Conservation (phyloP, 2,113 vertebrate genomes). For the Seriola aureovittata region DNA sequence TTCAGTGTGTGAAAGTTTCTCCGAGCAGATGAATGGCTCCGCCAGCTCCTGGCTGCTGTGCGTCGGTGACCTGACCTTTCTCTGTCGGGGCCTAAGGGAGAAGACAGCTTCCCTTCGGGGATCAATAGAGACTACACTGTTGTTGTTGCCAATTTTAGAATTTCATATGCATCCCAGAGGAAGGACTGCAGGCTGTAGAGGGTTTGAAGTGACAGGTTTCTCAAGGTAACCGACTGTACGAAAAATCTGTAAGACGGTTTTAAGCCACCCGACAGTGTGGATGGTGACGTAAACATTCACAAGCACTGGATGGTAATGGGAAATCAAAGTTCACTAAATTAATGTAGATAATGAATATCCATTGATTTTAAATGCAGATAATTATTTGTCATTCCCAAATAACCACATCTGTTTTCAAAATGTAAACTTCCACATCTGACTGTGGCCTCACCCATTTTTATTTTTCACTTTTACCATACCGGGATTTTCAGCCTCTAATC, state of each 20-base stretch:
- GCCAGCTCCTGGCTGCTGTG: background rate
- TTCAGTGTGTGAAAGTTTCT: background rate
- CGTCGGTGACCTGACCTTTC: slow-evolving; percentile 19
- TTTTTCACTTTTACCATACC: background rate
- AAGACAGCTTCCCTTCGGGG: slow-evolving; percentile 27
- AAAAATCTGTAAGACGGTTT: background rate
- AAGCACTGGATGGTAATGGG: background rate
- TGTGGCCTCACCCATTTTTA: too few species aligned
- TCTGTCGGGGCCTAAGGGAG: background rate
- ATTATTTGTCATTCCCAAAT: slow-evolving; percentile 1
- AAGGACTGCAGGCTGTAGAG: background rate
- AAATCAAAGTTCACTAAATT: slow-evolving; percentile 12
- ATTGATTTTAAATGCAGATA: slow-evolving; percentile 2
- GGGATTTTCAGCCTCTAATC: background rate
- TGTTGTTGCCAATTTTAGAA: slow-evolving; percentile 15
- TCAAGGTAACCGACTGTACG: background rate
- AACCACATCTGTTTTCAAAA: slow-evolving; percentile 25
- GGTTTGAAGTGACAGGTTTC: background rate
- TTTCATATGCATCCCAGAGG: background rate
- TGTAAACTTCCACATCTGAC: background rate
- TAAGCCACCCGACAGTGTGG: background rate
- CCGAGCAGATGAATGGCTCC: background rate
- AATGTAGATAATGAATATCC: background rate
- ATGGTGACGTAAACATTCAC: background rate
- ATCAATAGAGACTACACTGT: slow-evolving; percentile 2